Conservation (phyloP, 2,113 vertebrate species). For the Willisornis vidua region DNA sequence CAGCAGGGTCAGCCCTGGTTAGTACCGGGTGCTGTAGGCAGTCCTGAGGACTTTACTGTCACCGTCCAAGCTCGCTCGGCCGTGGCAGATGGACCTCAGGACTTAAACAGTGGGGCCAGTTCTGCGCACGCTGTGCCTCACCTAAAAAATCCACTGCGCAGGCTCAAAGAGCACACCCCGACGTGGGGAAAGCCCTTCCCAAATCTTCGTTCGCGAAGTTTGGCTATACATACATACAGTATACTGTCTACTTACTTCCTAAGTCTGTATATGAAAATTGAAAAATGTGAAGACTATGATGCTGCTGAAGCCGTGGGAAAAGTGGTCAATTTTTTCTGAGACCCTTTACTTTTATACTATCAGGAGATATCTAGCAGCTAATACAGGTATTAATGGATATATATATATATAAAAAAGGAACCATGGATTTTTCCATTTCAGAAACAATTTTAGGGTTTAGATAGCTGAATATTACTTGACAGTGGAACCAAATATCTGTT, state of each 20-base stretch:
- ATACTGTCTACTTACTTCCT: neutral
- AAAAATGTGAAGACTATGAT: neutral
- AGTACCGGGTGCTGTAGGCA: no score
- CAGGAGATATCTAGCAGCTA: neutral
- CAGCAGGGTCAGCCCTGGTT: no score
- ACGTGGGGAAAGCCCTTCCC: no score
- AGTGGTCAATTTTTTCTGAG: neutral
- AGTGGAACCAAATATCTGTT: rapidly evolving
- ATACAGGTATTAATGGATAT: neutral
- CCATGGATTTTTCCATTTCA: neutral
- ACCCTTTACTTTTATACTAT: neutral
- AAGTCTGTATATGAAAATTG: neutral
- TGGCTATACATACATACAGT: no score
- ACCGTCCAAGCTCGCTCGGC: no score
- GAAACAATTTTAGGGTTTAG: neutral
- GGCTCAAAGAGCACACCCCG: no score
- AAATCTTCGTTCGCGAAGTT: no score
- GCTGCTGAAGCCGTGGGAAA: neutral
- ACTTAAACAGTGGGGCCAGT: no score
- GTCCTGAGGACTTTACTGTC: no score
- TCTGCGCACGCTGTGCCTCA: no score
- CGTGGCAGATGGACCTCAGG: no score
- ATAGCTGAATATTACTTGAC: neutral
- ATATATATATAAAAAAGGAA: neutral
- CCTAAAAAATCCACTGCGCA: no score